Evolutionary conservation across 2,797 vertebrate species (phyloP).

Genomic region (Chelon labrosus): DNA sequence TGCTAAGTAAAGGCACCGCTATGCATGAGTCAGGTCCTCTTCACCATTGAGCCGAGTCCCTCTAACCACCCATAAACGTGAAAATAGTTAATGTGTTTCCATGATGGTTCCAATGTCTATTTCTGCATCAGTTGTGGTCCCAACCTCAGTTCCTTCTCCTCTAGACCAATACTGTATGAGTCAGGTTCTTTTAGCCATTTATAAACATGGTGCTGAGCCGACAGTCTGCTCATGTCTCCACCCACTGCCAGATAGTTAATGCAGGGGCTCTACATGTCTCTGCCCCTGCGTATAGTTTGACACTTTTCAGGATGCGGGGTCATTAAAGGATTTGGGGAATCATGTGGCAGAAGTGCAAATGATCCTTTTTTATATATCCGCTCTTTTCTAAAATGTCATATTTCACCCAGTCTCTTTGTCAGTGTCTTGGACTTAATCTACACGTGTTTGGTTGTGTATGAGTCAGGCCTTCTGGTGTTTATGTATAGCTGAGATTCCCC

Average conservation of each 20-base stretch:
- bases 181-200: slow-evolving; percentile 64
- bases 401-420: slow-evolving; percentile 17
- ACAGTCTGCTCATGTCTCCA: slow-evolving; percentile 55
- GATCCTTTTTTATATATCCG: slow-evolving; percentile 3
- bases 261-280: slow-evolving; percentile 24
- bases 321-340: slow-evolving; percentile 27
- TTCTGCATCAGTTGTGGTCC: slow-evolving; percentile 68
- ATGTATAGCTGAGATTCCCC: slow-evolving; percentile 44
- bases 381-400: slow-evolving; percentile 4
- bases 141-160: slow-evolving; percentile 61
- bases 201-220: slow-evolving; percentile 56
- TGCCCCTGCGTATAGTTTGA: slow-evolving; percentile 15
- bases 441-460: slow-evolving; percentile 49
- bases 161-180: slow-evolving; percentile 64
- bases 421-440: slow-evolving; percentile 17
- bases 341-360: slow-evolving; percentile 13
- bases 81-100: slow-evolving; percentile 74
- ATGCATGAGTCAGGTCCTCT: slow-evolving; percentile 54
- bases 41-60: slow-evolving; percentile 39
- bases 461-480: slow-evolving; percentile 48
- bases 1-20: slow-evolving; percentile 42
- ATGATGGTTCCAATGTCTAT: slow-evolving; percentile 68
- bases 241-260: slow-evolving; percentile 29
- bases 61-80: slow-evolving; percentile 62
- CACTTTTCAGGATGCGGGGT: slow-evolving; percentile 5